These are phyloP conservation scores for Pseudoatta argentina DNA, from an alignment of 1,140 invertebrate genomes.

Conservation along the genomic window DNA sequence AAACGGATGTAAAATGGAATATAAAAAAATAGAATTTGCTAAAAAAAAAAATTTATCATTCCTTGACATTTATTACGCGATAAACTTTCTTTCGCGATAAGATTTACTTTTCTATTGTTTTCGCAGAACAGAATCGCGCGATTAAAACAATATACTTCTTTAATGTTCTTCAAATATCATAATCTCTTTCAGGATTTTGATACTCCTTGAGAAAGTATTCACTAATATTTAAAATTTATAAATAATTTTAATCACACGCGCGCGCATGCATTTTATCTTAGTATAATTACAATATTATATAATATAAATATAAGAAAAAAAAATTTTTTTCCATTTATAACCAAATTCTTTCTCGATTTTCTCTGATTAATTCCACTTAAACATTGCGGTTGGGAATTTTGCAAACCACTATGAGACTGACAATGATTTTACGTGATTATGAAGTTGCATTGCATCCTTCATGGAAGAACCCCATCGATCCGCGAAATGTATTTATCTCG, in stretches of 20 bases:
- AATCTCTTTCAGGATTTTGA: neutral
- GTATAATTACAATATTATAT: no score
- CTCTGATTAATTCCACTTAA: neutral
- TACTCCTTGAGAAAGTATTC: neutral
- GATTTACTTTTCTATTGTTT: neutral
- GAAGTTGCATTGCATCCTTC: slow-evolving; percentile 81
- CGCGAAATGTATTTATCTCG: slow-evolving; percentile 67
- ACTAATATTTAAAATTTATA: neutral
- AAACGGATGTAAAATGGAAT: neutral
- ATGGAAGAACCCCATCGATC: slow-evolving; percentile 57
- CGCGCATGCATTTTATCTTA: neutral
- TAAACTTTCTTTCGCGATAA: neutral
- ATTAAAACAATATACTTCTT: neutral
- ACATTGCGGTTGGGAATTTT: slow-evolving; percentile 87
- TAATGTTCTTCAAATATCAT: neutral
- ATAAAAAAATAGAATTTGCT: neutral
- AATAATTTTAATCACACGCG: neutral
- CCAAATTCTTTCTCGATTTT: neutral
- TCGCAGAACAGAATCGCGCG: neutral
- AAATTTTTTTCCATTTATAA: neutral
- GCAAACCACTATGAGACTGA: slow-evolving; percentile 88
- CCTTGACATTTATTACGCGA: neutral
- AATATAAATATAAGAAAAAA: slow-evolving; percentile 1
- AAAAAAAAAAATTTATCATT: neutral
- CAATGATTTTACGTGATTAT: slow-evolving; percentile 84